These are phyloP conservation scores for Girardinichthys multiradiatus DNA, from an alignment of 2,113 vertebrate species.

Conservation along the genomic window DNA sequence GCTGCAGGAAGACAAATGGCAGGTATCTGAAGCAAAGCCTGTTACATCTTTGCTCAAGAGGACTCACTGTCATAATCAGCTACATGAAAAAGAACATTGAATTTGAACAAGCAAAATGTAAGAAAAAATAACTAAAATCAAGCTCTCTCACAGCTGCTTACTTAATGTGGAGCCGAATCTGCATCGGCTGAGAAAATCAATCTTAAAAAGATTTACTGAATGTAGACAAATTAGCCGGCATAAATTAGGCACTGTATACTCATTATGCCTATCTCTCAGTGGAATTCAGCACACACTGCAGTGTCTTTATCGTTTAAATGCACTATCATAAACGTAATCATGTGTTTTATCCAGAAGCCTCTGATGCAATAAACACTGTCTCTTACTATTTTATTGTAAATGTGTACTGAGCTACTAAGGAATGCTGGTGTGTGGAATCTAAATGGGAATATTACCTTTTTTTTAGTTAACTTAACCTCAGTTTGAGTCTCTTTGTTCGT, in stretches of 20 bases:
- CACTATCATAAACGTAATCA: constrained; percentile 72
- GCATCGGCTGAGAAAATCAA: constrained; percentile 69
- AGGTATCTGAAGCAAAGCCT: constrained; percentile 50
- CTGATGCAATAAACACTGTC: constrained; percentile 51
- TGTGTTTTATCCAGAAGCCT: constrained; percentile 67
- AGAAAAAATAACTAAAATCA: constrained; percentile 5
- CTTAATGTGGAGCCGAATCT: constrained; percentile 52
- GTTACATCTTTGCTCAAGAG: constrained; percentile 47
- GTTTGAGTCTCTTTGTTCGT: constrained; percentile 42
- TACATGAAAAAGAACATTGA: constrained; percentile 33
- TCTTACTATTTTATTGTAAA: constrained; percentile 37
- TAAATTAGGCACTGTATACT: constrained; percentile 71
- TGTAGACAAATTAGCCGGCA: constrained; percentile 71
- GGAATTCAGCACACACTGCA: constrained; percentile 55
- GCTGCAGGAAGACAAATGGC: constrained; percentile 62
- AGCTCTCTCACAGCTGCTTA: constrained; percentile 44
- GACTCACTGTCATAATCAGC: constrained; percentile 39
- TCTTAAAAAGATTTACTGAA: constrained; percentile 67
- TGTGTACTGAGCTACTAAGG: constrained; percentile 8
- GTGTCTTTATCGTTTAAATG: constrained; percentile 71
- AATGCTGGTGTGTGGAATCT: constrained; percentile 13
- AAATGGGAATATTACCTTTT: constrained; percentile 32
- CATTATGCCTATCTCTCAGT: constrained; percentile 63
- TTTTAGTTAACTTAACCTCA: constrained; percentile 49
- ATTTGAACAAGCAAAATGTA: constrained; percentile 50